Evolutionary conservation across 2,888 invertebrate genomes (phyloP), one percentile per base, ranked within the genome.

Genomic region (Noctua comes): DNA sequence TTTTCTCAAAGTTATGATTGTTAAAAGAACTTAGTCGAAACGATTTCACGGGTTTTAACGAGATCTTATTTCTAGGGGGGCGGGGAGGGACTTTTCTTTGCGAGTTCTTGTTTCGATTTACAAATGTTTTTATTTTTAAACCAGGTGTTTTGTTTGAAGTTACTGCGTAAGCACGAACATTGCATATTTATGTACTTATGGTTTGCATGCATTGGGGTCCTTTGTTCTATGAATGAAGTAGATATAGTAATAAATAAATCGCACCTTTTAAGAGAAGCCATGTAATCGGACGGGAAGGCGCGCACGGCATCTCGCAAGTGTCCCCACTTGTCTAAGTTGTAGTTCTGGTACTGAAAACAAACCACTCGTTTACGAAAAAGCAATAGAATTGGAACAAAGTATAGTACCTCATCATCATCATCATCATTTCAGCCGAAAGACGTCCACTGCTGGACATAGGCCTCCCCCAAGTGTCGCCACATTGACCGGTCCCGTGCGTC

Each of bases 221-320:
- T 48, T 8, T 8, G 3, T 73, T 70, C 36, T n/a, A 18, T 21
- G 13, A 21, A 21, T 13, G 7, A 43, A 36, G 2, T 16, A 70
- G 11, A 24, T 54, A n/a, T 18, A n/a, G 40, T 59, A 27, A 27
- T 2, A 46, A 24, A 51, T 24, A 76, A 48, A 18, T 11, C 27
- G 5, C 31, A 96, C 95, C 95, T 95, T 80, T 91, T 89, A n/a
- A 96, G 84, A 18, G 95, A 94, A n/a, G 92, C 90, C 21, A 95
- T 85, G 76, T 96, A 95, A 2, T 91, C 93, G 0, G 93, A 85
- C 0, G 96, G 95, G 77, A 96, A 96, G 1, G 92, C 90, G 16
- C 93, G 92, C n/a, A 93, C 84, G 0, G 93, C 93, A 0, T 89
- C 87, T 46, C 89, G 92, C 92, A 96, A 88, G 46, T 94, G 91